Conservation (phyloP, 1,140 invertebrate species). For the Brachionus koreanus region DNA sequence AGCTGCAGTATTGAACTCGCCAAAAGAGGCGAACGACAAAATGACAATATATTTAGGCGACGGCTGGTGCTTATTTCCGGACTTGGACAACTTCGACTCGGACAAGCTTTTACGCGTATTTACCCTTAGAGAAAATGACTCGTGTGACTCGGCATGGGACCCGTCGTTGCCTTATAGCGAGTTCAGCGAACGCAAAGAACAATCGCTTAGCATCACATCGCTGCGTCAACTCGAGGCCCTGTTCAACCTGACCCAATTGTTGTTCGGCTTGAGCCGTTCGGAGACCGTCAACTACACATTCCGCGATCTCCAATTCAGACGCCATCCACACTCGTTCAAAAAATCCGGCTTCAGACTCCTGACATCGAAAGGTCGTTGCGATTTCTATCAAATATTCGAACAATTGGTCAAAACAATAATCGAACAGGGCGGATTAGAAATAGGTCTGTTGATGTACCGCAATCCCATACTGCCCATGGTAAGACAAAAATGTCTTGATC, state of each 20-base stretch:
- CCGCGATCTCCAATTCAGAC: constrained; percentile 20
- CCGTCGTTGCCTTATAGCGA: neutral
- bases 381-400: constrained; percentile 32
- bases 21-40: neutral
- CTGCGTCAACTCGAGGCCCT: constrained; percentile 32
- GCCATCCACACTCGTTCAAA: neutral
- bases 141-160: neutral
- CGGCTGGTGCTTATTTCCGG: constrained; percentile 30
- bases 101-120: neutral
- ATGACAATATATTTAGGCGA: neutral
- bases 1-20: neutral
- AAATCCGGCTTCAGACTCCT: constrained; percentile 14
- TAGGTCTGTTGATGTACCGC: constrained; percentile 15
- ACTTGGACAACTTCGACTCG: constrained; percentile 27
- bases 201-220: neutral
- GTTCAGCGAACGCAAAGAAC: neutral
- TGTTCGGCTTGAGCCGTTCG: constrained; percentile 5
- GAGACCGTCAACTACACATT: constrained; percentile 40
- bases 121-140: neutral
- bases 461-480: neutral
- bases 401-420: neutral
- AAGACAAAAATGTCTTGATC: constrained; percentile 37
- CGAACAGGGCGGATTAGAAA: neutral
- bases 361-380: neutral
- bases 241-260: constrained; percentile 34